A percentile compares a stretch with the other conserved stretches of the same genome.
Evolutionary conservation across 2,113 vertebrate species (phyloP).

Genomic region (Psilopsiagon aymara): DNA sequence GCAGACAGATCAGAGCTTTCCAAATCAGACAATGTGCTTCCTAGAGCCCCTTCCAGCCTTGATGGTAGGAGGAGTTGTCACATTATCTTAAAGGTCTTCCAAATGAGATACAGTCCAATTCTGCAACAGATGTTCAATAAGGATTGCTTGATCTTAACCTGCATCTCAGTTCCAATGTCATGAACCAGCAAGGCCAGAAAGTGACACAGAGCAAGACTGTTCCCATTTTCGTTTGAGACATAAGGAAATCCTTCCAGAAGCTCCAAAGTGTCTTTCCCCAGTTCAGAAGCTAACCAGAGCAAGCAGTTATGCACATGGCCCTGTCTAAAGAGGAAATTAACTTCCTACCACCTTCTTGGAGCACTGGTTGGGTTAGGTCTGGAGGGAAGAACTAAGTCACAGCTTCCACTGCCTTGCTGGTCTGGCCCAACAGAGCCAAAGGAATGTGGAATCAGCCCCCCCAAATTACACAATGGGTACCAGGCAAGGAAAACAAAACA

Average conservation of each 20-base stretch:
- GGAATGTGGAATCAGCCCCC: background rate
- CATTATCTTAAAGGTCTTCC: background rate
- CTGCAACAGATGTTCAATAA: background rate
- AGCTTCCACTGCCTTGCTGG: background rate
- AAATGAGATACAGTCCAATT: background rate
- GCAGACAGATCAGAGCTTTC: background rate
- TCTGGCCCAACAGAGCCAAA: background rate
- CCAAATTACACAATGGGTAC: too few species aligned
- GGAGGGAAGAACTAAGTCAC: background rate
- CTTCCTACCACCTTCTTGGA: background rate
- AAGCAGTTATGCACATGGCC: background rate
- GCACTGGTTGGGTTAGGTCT: background rate
- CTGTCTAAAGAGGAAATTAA: background rate
- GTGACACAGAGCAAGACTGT: background rate
- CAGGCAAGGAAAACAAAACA: background rate
- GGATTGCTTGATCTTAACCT: background rate
- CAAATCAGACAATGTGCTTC: background rate
- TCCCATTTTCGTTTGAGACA: background rate
- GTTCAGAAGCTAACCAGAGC: background rate
- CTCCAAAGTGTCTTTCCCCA: background rate
- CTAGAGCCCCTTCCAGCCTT: slow-evolving; percentile 15
- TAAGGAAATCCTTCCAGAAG: background rate
- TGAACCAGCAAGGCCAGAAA: background rate
- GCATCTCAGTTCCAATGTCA: background rate
- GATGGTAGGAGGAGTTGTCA: background rate